Percentiles rank a stretch among this genome's conserved stretches.
Evolutionary conservation across 2,113 vertebrate genomes (phyloP).

Genomic region (Vulpes ferrilata): DNA sequence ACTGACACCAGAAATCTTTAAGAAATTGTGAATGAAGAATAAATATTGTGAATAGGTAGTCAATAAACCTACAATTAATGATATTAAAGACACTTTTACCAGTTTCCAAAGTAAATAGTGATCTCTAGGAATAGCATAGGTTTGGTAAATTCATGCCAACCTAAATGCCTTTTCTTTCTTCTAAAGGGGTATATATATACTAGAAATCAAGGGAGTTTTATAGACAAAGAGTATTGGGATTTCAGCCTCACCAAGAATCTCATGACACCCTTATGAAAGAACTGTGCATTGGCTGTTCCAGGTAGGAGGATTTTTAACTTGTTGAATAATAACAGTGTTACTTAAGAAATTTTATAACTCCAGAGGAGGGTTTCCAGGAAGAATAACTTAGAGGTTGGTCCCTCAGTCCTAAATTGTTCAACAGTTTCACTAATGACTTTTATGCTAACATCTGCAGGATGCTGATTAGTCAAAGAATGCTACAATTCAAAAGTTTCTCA

Average conservation of each 20-base stretch:
- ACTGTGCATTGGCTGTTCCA: neutral
- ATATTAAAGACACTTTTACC: neutral
- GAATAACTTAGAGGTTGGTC: neutral
- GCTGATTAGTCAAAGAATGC: neutral
- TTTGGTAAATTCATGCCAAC: neutral
- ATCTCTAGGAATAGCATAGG: neutral
- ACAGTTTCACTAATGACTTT: neutral
- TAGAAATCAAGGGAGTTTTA: neutral
- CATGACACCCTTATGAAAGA: neutral
- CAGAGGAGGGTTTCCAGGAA: neutral
- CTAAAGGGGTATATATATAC: neutral
- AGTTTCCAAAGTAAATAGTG: slow-evolving; percentile 47
- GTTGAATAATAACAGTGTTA: neutral
- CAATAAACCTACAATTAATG: neutral
- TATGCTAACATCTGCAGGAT: neutral
- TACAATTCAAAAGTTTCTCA: neutral
- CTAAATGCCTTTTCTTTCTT: slow-evolving; percentile 18
- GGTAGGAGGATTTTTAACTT: neutral
- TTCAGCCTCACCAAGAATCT: neutral
- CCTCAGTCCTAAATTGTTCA: slow-evolving; percentile 14
- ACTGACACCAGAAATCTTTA: slow-evolving; percentile 23
- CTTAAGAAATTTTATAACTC: neutral
- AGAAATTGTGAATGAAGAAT: neutral
- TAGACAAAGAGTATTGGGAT: neutral
- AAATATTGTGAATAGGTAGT: neutral